These are phyloP conservation scores for Oscheius sp. DNA, from an alignment of 2,888 invertebrate genomes.

Conservation along the genomic window DNA sequence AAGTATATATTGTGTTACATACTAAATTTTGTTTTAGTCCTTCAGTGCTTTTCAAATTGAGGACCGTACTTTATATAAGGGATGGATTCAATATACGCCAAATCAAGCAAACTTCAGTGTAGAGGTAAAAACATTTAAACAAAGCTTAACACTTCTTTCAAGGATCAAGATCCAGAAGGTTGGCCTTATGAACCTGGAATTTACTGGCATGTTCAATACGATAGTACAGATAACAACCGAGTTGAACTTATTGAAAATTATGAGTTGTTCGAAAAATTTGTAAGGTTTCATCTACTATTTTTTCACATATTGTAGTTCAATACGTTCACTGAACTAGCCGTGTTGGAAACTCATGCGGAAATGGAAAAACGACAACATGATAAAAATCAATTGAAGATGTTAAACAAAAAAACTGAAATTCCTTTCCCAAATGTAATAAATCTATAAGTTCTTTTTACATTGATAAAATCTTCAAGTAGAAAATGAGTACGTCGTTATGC, in stretches of 20 bases:
- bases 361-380: no score
- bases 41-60: background rate
- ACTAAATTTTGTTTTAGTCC: background rate
- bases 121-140: background rate
- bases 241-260: background rate
- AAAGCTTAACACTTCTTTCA: background rate
- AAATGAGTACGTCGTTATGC: no score
- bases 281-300: background rate
- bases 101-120: constrained; percentile 6
- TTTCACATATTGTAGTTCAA: no score
- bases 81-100: constrained; percentile 19
- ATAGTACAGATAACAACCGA: background rate
- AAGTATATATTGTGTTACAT: background rate
- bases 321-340: no score
- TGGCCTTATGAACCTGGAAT: constrained; percentile 17
- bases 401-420: no score
- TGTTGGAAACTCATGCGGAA: no score
- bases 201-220: constrained; percentile 7
- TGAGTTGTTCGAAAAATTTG: background rate
- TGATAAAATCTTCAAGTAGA: no score
- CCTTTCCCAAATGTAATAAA: no score
- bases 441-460: no score
- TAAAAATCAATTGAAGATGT: no score
- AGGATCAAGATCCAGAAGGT: constrained; percentile 20
- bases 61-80: background rate